Base-by-base conservation (phyloP, 2,797 vertebrate genomes). In the Tolypeutes matacus region DNA sequence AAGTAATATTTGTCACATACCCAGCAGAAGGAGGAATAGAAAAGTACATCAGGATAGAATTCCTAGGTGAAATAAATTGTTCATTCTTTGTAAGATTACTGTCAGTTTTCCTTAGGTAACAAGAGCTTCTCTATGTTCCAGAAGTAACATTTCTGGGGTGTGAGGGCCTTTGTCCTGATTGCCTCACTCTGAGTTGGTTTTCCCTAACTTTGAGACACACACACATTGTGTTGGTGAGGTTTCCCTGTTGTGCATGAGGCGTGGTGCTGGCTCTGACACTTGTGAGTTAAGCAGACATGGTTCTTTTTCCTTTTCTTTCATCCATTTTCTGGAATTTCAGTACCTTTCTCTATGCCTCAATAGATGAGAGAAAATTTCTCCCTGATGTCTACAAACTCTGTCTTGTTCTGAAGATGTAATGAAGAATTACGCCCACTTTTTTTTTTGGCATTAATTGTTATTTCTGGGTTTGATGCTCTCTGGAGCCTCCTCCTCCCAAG, bases 311-410 rank as follows among this genome's bases (percentile, higher is more conserved):
- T 72, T 67, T 56, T n/a, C 65, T 60, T 78, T 34, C 65, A 42
- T 88, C 29, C 15, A 1, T 80, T 86, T 86, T 75, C 75, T 92
- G 53, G 46, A 56, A 36, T 31, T 81, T 53, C 49, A 56, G 8
- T 2, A 21, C 7, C 25, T 86, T 92, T 92, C 20, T 77, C 1
- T 69, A 56, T 5, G 29, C 3, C 18, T n/a, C 51, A 56, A 39
- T 60, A 93, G 64, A 31, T 60, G 51, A 64, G 29, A 78, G 31
- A 31, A 25, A 7, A 51, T 92, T 88, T 96, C 18, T 89, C 31
- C 29, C 42, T 76, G 72, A 84, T 93, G 83, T 88, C 51, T 89
- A 14, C 39, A 67, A 82, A 82, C 36, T 70, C 78, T 67, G 10
- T 86, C 73, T 60, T 91, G 53, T 69, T 89, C 27, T 27, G 60